Evolutionary conservation across 2,797 vertebrate species (phyloP), one percentile per base, ranked within the genome.

Genomic region (Sarcoramphus papa): DNA sequence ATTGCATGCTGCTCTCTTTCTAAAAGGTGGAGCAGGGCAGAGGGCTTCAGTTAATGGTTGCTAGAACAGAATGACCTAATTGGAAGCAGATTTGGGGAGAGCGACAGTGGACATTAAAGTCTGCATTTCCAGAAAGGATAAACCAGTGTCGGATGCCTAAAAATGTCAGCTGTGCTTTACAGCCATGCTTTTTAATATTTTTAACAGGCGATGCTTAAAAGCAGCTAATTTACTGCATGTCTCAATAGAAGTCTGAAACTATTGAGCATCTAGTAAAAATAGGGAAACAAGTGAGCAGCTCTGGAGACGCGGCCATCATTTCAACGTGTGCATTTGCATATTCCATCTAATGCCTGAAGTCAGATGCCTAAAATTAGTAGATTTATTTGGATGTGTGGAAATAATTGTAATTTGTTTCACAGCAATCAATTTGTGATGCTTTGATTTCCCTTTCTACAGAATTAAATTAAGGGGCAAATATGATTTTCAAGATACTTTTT

Each of bases 371-470:
- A 97, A 97, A 97, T 96, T 97, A 95, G 93, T 95, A 96, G 90
- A 97, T 97, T 92, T 95, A 96, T 96, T 97, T 97, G 92, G 94
- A 96, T 97, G 80, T 96, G 94, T 97, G 96, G 94, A 96, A 97
- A 97, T 97, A 97, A 97, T 97, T 97, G 92, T 96, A 94, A 97
- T 97, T 97, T 97, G 94, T 97, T 97, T 96, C 92, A 92, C 85
- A 95, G 95, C 95, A 97, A 97, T 97, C 96, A 95, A 97, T 97
- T 97, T 97, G 94, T 88, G 95, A 97, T 94, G 93, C 94, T 97
- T 93, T 95, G 96, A 95, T 97, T 97, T 97, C 76, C 78, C 79
- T 81, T 97, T 95, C 93, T 95, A 47, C 84, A 75, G 86, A 94
- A 96, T 93, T 92, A 95, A 96, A 96, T 97, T 88, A 84, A 96